Evolutionary conservation across 1,140 invertebrate species (phyloP).

Genomic region (Periplaneta americana): DNA sequence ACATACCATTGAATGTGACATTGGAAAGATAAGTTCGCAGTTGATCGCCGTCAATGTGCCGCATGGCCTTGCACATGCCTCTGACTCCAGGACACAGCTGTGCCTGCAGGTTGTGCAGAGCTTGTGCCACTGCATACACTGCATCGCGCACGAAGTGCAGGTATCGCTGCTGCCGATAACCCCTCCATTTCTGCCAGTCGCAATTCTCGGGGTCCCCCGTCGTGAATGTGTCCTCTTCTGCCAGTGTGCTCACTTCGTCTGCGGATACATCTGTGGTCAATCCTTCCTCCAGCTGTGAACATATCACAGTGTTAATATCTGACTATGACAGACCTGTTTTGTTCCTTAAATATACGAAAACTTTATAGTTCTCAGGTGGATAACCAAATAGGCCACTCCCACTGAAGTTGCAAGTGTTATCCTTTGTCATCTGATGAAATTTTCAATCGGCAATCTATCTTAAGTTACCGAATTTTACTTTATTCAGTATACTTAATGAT

Average conservation of each 20-base stretch:
- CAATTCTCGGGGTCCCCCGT: neutral
- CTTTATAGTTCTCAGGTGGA: too few species aligned
- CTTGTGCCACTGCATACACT: conserved; percentile 48
- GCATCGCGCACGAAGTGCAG: conserved; percentile 52
- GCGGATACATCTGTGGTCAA: neutral
- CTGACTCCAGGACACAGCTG: conserved; percentile 31
- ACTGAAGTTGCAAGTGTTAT: too few species aligned
- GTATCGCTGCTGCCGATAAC: conserved; percentile 41
- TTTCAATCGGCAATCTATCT: too few species aligned
- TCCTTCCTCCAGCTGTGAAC: neutral
- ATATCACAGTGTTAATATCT: neutral
- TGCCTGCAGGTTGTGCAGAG: conserved; percentile 42
- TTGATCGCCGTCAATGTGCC: conserved; percentile 37
- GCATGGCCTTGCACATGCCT: conserved; percentile 42
- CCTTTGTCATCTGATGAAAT: too few species aligned
- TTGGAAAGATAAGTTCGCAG: conserved; percentile 41
- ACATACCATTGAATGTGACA: conserved; percentile 47
- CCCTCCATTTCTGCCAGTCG: conserved; percentile 15
- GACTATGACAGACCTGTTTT: too few species aligned
- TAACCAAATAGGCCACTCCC: too few species aligned
- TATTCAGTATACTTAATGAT: too few species aligned
- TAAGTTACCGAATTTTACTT: too few species aligned
- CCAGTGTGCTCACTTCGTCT: neutral
- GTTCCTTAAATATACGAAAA: too few species aligned
- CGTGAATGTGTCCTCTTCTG: conserved; percentile 10